Percentiles rank a stretch among this genome's conserved stretches.
These are phyloP conservation scores for Rotaria sp. DNA, from an alignment of 2,888 invertebrate species.

Conservation along the genomic window DNA sequence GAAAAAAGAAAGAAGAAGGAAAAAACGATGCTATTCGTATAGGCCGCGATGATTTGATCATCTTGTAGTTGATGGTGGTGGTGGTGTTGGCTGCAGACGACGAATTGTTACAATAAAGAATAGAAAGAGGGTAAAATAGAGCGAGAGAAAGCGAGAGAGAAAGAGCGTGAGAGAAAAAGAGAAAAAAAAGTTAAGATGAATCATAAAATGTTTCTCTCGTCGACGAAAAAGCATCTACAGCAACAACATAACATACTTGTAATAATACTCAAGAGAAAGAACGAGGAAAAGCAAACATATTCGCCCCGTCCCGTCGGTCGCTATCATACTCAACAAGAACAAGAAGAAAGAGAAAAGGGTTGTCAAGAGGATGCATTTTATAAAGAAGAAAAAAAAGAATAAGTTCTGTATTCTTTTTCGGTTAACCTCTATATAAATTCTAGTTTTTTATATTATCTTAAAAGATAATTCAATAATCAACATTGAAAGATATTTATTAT, in stretches of 20 bases:
- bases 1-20: conserved; percentile 2
- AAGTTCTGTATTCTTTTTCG: not conserved
- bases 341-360: not conserved
- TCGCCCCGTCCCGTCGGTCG: not conserved
- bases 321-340: not conserved
- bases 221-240: not conserved
- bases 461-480: not conserved
- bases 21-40: conserved; percentile 5
- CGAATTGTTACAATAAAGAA: conserved; percentile 4
- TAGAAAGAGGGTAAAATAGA: not conserved
- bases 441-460: not conserved
- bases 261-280: not conserved
- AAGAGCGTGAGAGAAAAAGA: not conserved
- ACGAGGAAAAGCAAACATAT: conserved; percentile 10
- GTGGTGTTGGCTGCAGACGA: not conserved
- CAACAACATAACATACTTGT: not conserved
- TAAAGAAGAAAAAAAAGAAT: not conserved
- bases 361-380: not conserved
- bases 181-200: not conserved
- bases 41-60: conserved; percentile 22
- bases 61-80: not conserved
- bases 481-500: not conserved
- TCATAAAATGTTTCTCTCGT: not conserved
- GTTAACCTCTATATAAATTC: not conserved
- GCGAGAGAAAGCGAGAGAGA: not conserved